These are phyloP conservation scores for Mylabris sibirica DNA, from an alignment of 2,888 invertebrate genomes.

Conservation along the genomic window DNA sequence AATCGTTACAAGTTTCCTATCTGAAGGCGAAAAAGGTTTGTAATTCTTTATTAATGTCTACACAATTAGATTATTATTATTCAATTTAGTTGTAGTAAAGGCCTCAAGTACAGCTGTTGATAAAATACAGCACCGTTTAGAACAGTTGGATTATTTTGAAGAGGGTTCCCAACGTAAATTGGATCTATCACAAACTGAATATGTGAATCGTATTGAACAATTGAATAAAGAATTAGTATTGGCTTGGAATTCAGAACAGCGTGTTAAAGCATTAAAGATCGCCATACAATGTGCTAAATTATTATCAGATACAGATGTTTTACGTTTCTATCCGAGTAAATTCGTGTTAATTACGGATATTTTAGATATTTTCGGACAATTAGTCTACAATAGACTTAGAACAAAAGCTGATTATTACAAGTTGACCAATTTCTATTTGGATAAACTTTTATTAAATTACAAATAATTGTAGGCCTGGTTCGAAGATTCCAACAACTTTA, in stretches of 20 bases:
- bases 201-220: constrained; percentile 85
- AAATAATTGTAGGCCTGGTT: constrained; percentile 62
- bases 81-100: constrained; percentile 75
- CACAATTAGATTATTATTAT: too few species aligned
- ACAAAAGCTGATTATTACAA: constrained; percentile 72
- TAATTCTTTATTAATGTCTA: too few species aligned
- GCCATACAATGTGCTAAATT: constrained; percentile 97
- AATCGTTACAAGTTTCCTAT: constrained; percentile 86
- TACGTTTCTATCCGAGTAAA: constrained; percentile 97
- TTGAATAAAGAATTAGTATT: constrained; percentile 88
- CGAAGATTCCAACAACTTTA: constrained; percentile 62
- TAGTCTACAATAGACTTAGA: constrained; percentile 85
- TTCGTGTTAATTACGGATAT: constrained; percentile 97
- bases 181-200: constrained; percentile 82
- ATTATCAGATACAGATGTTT: constrained; percentile 85
- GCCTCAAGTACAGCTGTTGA: constrained; percentile 83
- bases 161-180: constrained; percentile 86
- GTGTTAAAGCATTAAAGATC: constrained; percentile 95
- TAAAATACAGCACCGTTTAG: constrained; percentile 87
- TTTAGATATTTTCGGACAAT: constrained; percentile 90
- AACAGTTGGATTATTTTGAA: constrained; percentile 95
- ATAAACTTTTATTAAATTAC: not conserved
- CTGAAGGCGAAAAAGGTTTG: constrained; percentile 81
- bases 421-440: not conserved
- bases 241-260: constrained; percentile 94